Percentiles rank a stretch among this genome's conserved stretches.
phyloP scores from a whole-genome alignment of 1,140 invertebrate species.

The Pachyrhynchus sulphureomaculatus region DNA sequence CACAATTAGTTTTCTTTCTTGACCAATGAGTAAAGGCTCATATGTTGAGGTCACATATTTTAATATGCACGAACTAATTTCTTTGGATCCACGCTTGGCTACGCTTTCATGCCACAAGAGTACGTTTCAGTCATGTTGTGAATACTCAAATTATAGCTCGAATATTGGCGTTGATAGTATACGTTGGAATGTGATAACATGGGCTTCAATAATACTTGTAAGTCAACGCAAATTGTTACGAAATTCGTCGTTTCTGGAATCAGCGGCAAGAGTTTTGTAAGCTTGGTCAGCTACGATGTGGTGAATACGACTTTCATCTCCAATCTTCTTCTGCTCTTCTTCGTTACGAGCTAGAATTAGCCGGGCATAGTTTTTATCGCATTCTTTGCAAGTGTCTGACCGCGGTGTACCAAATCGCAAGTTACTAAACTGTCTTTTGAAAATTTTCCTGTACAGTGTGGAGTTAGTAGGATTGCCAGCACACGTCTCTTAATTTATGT shows the following conservation, averaged over 20 bases:
- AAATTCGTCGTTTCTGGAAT: background rate
- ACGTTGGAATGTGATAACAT: constrained; percentile 3
- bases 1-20: constrained; percentile 17
- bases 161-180: constrained; percentile 16
- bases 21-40: background rate
- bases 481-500: too few relatives aligned
- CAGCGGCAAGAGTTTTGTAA: background rate
- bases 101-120: constrained; percentile 22
- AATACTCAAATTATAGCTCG: constrained; percentile 12
- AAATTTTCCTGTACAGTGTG: too few relatives aligned
- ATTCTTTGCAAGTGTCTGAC: too few relatives aligned
- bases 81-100: constrained; percentile 8
- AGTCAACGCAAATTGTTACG: constrained; percentile 6
- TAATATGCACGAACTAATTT: constrained; percentile 16
- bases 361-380: background rate
- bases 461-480: too few relatives aligned
- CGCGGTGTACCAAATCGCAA: too few relatives aligned
- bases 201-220: constrained; percentile 23
- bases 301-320: constrained; percentile 2
- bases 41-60: background rate
- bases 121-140: constrained; percentile 6
- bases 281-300: constrained; percentile 1
- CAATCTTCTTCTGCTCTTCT: background rate
- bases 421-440: too few relatives aligned
- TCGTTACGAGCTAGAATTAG: background rate